phyloP scores from a whole-genome alignment of 2,888 invertebrate species.

The Ommatoiulus sabulosus region DNA sequence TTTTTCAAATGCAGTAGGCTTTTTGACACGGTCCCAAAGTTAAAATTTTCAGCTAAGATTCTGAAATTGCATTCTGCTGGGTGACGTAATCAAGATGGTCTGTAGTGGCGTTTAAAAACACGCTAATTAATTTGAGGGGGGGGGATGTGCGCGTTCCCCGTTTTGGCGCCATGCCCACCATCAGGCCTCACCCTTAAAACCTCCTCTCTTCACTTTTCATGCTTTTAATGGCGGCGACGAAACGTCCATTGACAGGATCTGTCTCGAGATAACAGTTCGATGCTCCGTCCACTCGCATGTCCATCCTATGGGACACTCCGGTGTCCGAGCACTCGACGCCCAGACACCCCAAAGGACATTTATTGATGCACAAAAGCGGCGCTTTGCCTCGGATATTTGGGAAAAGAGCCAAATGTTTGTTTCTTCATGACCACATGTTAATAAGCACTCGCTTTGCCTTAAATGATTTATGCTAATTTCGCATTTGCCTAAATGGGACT shows the following conservation, averaged over 20 bases:
- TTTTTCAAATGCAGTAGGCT: too few species aligned
- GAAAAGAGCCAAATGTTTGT: neutral
- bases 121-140: neutral
- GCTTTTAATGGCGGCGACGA: constrained; percentile 34
- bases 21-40: too few species aligned
- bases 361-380: neutral
- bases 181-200: constrained; percentile 19
- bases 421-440: neutral
- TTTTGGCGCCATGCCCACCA: constrained; percentile 26
- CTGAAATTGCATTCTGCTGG: neutral
- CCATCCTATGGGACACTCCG: neutral
- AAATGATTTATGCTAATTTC: neutral
- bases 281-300: constrained; percentile 4
- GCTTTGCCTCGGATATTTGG: neutral
- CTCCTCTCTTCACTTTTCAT: constrained; percentile 34
- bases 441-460: neutral
- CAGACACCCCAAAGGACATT: constrained; percentile 21
- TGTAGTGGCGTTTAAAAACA: neutral
- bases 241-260: constrained; percentile 34
- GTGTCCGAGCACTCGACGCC: neutral
- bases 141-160: neutral
- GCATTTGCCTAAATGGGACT: neutral
- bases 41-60: neutral
- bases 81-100: constrained; percentile 8
- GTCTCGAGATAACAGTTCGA: constrained; percentile 34